phyloP scores from a whole-genome alignment of 1,140 invertebrate species.

The Meloidogyne exigua region DNA sequence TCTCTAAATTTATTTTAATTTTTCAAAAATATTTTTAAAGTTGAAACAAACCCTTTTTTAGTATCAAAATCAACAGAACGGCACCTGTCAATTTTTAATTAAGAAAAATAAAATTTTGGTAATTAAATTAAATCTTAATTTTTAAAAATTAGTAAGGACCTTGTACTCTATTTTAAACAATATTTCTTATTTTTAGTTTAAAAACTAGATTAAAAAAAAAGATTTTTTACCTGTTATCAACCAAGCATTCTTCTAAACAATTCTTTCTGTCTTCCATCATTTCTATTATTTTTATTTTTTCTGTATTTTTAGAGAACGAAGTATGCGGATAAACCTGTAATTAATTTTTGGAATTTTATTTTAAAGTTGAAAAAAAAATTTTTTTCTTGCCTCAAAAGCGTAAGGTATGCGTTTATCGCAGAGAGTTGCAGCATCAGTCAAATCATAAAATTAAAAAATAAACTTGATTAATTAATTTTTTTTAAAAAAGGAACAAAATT shows the following conservation, averaged over 20 bases:
- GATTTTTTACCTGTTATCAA: background rate
- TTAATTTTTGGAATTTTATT: background rate
- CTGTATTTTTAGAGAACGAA: background rate
- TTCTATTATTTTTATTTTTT: conserved; percentile 8
- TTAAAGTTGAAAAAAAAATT: background rate
- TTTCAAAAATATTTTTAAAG: conserved; percentile 1
- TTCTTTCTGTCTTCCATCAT: conserved; percentile 16
- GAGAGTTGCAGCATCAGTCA: background rate
- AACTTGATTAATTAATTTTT: background rate
- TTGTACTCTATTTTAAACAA: background rate
- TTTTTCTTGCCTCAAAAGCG: conserved; percentile 8
- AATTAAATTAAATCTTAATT: background rate
- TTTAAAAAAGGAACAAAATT: no score
- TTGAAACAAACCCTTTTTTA: background rate
- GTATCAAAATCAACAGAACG: conserved; percentile 21
- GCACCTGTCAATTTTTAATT: conserved; percentile 4
- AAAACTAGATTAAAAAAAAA: no score
- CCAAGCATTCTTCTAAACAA: conserved; percentile 21
- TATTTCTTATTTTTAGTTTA: background rate
- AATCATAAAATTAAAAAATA: conserved; percentile 15
- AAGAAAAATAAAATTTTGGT: background rate
- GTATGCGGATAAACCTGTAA: conserved; percentile 14
- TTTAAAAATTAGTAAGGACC: background rate
- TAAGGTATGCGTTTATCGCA: conserved; percentile 1
- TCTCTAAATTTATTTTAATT: conserved; percentile 6